phyloP scores from a whole-genome alignment of 2,888 invertebrate genomes.

The Taenaris catops region DNA sequence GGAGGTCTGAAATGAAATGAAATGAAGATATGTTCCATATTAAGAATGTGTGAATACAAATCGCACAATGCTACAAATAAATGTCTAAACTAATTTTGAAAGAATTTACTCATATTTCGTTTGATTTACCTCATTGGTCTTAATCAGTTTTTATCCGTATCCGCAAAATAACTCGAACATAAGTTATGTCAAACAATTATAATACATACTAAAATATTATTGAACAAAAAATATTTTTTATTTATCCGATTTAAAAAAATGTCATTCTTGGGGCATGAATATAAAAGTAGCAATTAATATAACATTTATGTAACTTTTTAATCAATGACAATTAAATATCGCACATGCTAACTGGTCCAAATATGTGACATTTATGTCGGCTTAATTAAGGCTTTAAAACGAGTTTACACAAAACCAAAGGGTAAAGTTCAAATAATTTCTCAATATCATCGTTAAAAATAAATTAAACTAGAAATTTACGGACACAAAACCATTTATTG shows the following conservation, averaged over 20 bases:
- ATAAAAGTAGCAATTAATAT: not conserved
- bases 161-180: too few species aligned
- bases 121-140: too few species aligned
- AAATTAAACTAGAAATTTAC: conserved; percentile 12
- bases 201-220: too few species aligned
- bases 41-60: too few species aligned
- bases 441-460: conserved; percentile 10
- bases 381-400: conserved; percentile 16
- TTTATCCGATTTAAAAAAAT: not conserved
- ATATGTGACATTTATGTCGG: conserved; percentile 16
- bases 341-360: conserved; percentile 17
- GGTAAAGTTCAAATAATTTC: conserved; percentile 17
- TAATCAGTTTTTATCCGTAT: too few species aligned
- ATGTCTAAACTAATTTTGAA: too few species aligned
- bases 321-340: conserved; percentile 1
- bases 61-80: too few species aligned
- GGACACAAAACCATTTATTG: not conserved
- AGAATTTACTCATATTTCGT: too few species aligned
- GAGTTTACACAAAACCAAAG: conserved; percentile 16
- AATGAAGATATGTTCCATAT: too few species aligned
- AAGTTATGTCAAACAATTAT: too few species aligned
- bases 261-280: not conserved
- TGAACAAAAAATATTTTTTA: too few species aligned
- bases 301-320: not conserved
- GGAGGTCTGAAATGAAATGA: too few species aligned